Conservation (phyloP, 1,140 invertebrate genomes). For the Bombyx mori region ASM3026992v2 NC_085134.1:1166001-1166500, state of each 20-base stretch:
- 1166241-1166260: too few species aligned
- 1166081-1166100: slow-evolving; percentile 12
- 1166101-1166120: slow-evolving; percentile 35
- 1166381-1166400: slow-evolving; percentile 15
- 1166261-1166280: too few species aligned
- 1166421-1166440: background rate
- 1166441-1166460: background rate
- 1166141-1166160: slow-evolving; percentile 37
- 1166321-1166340: background rate
- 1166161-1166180: background rate
- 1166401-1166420: slow-evolving; percentile 23
- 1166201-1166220: slow-evolving; percentile 6
- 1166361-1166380: slow-evolving; percentile 24
- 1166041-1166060: too few species aligned
- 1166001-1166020: too few species aligned
- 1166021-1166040: too few species aligned
- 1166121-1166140: slow-evolving; percentile 39
- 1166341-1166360: slow-evolving; percentile 2
- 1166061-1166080: too few species aligned
- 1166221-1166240: too few species aligned
- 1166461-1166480: background rate
- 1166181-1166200: slow-evolving; percentile 10
- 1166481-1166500: too few species aligned
- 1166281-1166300: background rate
- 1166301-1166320: background rate